These are phyloP conservation scores for Bombus polaris DNA, from an alignment of 1,140 invertebrate species.

Conservation along the genomic window DNA sequence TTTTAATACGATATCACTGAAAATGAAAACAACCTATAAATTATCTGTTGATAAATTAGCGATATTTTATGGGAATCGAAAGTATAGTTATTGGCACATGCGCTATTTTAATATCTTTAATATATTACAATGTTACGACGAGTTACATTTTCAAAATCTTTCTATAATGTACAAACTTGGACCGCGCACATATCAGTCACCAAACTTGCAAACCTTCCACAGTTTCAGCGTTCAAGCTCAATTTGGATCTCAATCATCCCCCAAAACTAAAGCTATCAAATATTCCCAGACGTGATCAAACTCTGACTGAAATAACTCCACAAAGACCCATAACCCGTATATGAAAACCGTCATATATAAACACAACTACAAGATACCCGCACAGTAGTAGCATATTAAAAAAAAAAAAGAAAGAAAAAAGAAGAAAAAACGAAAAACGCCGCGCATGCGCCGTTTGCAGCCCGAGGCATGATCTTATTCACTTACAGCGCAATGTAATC, in stretches of 20 bases:
- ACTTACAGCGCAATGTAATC: constrained; percentile 30
- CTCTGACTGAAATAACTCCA: not conserved
- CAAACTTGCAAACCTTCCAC: not conserved
- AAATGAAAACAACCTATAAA: not conserved
- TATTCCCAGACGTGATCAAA: not conserved
- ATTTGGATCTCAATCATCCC: not conserved
- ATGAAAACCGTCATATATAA: too few species aligned
- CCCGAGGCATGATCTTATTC: constrained; percentile 28
- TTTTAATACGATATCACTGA: not conserved
- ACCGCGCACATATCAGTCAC: not conserved
- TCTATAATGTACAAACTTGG: too few species aligned
- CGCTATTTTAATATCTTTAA: not conserved
- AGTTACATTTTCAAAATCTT: too few species aligned
- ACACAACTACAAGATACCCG: too few species aligned
- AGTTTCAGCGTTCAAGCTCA: not conserved
- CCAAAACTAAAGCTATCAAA: not conserved
- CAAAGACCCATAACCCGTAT: not conserved
- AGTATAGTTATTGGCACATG: not conserved
- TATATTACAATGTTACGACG: too few species aligned
- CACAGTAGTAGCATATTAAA: not conserved
- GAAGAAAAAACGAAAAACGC: not conserved
- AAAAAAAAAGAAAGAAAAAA: not conserved
- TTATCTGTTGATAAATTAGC: not conserved
- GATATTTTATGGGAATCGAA: too few species aligned
- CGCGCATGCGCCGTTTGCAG: not conserved